Evolutionary conservation across 2,113 vertebrate species (phyloP).

Genomic region (Phoenicopterus ruber): DNA sequence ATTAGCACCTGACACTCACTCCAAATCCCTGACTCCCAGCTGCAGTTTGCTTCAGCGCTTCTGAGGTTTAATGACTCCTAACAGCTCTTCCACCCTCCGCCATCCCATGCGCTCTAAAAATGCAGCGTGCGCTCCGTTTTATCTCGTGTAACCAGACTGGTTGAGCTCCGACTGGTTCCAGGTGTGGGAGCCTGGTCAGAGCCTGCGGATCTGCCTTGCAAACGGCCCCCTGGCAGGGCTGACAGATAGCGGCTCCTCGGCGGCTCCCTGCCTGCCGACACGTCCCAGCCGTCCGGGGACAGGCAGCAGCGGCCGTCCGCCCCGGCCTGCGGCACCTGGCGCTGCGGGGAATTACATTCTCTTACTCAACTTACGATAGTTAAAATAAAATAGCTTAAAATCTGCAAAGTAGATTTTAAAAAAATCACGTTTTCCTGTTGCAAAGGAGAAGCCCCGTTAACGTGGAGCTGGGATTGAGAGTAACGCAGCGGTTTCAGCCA

Average conservation of each 20-base stretch:
- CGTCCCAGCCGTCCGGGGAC: background rate
- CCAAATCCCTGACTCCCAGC: background rate
- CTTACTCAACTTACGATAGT: too few relatives aligned
- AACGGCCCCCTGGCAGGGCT: background rate
- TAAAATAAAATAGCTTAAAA: background rate
- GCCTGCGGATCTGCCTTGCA: background rate
- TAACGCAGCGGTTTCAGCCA: background rate
- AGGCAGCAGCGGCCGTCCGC: fast-evolving
- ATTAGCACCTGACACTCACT: background rate
- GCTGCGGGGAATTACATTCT: background rate
- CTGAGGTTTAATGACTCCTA: background rate
- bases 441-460: background rate
- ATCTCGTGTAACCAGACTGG: background rate
- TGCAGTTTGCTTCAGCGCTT: background rate
- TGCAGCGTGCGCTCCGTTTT: background rate
- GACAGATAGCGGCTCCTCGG: fast-evolving
- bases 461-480: background rate
- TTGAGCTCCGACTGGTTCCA: background rate
- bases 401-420: background rate
- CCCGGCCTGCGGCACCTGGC: background rate
- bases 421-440: background rate
- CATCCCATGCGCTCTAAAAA: background rate
- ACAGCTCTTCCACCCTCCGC: background rate
- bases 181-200: background rate
- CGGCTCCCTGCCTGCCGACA: background rate